Conservation (phyloP, 2,113 vertebrate species). For the Pelvicachromis taeniatus region DNA sequence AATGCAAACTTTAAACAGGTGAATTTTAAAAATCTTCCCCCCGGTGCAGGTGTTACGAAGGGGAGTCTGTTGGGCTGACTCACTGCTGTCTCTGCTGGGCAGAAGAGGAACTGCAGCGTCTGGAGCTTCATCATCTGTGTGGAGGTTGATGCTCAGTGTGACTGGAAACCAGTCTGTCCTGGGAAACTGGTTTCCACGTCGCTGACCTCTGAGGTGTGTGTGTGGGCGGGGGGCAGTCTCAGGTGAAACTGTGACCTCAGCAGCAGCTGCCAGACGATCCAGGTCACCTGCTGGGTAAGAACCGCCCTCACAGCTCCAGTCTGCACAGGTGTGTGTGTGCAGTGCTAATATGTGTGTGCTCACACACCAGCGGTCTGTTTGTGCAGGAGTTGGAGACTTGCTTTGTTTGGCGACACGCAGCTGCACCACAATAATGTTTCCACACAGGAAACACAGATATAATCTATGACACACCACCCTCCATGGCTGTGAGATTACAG, state of each 20-base stretch:
- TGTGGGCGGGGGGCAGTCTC: background rate
- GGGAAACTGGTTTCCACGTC: too few relatives aligned
- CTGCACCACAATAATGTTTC: background rate
- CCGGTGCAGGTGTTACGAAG: too few relatives aligned
- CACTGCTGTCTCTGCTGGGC: too few relatives aligned
- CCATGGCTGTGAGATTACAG: background rate
- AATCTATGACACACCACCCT: background rate
- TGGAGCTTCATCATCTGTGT: too few relatives aligned
- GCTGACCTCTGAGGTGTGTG: too few relatives aligned
- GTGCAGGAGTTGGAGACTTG: background rate
- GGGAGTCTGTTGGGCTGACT: too few relatives aligned
- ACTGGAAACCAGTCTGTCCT: too few relatives aligned
- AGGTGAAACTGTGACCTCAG: background rate
- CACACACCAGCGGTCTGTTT: background rate
- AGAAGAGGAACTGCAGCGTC: too few relatives aligned
- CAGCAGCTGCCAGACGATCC: background rate
- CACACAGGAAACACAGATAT: background rate
- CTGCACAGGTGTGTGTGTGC: background rate
- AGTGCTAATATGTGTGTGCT: constrained; percentile 8
- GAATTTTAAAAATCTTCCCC: too few relatives aligned
- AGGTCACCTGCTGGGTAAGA: background rate
- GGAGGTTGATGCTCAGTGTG: too few relatives aligned
- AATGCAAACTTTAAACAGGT: too few relatives aligned
- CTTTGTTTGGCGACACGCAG: too few relatives aligned
- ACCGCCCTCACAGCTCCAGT: background rate